Conservation (phyloP, 2,888 invertebrate species). For the Euplexia lucipara region DNA sequence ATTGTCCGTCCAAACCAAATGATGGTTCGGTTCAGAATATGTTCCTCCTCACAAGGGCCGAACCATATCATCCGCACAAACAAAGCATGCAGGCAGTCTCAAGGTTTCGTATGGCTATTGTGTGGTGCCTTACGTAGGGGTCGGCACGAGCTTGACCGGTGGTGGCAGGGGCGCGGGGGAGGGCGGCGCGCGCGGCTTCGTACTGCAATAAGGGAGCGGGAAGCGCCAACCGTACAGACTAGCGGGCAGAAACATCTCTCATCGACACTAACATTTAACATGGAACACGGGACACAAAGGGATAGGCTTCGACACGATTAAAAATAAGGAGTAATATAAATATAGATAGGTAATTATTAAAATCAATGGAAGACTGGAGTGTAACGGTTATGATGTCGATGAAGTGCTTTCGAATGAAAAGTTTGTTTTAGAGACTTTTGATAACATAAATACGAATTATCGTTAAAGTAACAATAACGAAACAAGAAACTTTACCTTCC, state of each 20-base stretch:
- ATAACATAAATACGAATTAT: constrained; percentile 28
- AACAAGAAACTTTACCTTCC: constrained; percentile 93
- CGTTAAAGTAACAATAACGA: background rate
- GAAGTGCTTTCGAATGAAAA: constrained; percentile 75
- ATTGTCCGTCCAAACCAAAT: constrained; percentile 59
- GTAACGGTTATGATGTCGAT: constrained; percentile 77
- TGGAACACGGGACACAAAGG: constrained; percentile 65
- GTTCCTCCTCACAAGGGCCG: constrained; percentile 74
- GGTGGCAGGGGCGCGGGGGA: constrained; percentile 95
- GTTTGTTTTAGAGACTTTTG: constrained; percentile 50
- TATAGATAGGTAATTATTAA: constrained; percentile 67
- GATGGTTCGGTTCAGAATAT: constrained; percentile 51
- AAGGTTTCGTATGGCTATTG: constrained; percentile 72
- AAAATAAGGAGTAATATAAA: constrained; percentile 64
- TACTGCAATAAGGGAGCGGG: constrained; percentile 99
- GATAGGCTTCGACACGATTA: constrained; percentile 63
- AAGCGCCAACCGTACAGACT: constrained; percentile 99
- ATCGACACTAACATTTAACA: constrained; percentile 88
- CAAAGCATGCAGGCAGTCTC: constrained; percentile 88
- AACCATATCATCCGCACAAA: constrained; percentile 83
- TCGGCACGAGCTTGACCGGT: constrained; percentile 94
- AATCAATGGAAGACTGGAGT: constrained; percentile 63
- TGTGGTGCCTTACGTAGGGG: constrained; percentile 92
- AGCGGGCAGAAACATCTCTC: constrained; percentile 92
- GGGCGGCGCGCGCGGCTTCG: constrained; percentile 95